Evolutionary conservation across 2,797 vertebrate genomes (phyloP), one percentile per base, ranked within the genome.

Genomic region (Phylloscopus collybita): DNA sequence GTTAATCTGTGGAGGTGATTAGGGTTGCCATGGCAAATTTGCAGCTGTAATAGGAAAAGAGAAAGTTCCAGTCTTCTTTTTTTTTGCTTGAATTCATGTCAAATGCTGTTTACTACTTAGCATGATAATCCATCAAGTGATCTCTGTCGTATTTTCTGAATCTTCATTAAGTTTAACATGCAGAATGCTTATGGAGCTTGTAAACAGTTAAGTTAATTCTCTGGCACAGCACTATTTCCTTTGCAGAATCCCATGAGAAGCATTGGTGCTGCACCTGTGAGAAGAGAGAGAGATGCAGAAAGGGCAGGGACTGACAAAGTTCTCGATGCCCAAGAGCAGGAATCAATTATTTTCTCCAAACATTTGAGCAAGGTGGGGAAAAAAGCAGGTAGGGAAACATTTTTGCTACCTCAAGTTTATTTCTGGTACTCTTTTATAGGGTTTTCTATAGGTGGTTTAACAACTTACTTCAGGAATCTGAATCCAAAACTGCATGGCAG

Each of bases 71-170:
- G 3, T 4, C 5, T 29, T 91, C 60, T 53, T 74, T 93, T 74
- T 93, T 82, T 91, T 74, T 69, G 7, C 60, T 56, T 88, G 56
- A 88, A 88, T 92, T 64, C 21, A 23, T 71, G 51, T 82, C 51
- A 95, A 53, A 73, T 62, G 29, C 44, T 92, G 15, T 84, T 95
- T 95, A 75, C 49, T 57, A 45, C 53, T 92, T 82, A 85, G 51
- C 56, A 76, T 29, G 82, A 95, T 94, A 86, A 94, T 78, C 44
- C 54, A 51, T 78, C 82, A 92, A 94, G 74, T 73, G 79, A 86
- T 80, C 88, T 64, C 83, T 72, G 53, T 32, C 56, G 80, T 70
- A 92, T 87, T 95, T 95, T 32, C 64, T 87, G 92, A 85, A 60
- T 91, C 67, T 95, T 95, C 83, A 89, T 93, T 82, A 73, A 73